phyloP scores from a whole-genome alignment of 2,797 vertebrate genomes.

The Macropodus opercularis region DNA sequence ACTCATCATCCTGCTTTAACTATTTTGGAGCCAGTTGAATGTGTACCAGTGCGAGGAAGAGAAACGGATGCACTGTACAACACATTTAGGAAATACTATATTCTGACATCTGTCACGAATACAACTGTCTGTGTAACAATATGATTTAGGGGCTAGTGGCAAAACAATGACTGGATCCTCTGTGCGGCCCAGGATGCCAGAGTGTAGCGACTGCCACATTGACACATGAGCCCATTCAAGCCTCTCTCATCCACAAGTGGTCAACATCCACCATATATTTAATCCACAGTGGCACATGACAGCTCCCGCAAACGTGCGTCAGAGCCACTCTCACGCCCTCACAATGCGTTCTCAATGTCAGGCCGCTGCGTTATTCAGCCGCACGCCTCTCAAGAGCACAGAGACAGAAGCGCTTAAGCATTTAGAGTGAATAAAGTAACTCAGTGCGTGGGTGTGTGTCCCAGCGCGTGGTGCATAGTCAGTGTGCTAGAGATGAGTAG shows the following conservation, averaged over 20 bases:
- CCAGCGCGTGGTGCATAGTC: constrained; percentile 56
- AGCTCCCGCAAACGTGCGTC: constrained; percentile 61
- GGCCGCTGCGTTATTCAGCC: constrained; percentile 33
- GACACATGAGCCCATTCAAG: constrained; percentile 30
- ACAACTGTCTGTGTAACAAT: no score
- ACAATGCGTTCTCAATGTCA: constrained; percentile 65
- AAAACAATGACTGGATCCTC: not conserved
- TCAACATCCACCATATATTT: not conserved
- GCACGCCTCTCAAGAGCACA: constrained; percentile 49
- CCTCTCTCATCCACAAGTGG: constrained; percentile 28
- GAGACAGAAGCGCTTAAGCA: constrained; percentile 53
- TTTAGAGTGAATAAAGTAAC: constrained; percentile 67
- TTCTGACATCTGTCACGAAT: no score
- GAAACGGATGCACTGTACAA: no score
- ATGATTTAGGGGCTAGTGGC: not conserved
- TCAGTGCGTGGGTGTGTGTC: constrained; percentile 28
- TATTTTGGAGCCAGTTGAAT: no score
- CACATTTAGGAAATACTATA: no score
- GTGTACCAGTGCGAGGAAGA: no score
- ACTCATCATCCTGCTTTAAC: no score
- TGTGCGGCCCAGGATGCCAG: not conserved
- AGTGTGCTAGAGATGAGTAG: constrained; percentile 69
- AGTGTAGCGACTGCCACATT: not conserved
- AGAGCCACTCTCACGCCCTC: constrained; percentile 50
- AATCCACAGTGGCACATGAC: constrained; percentile 35